These are phyloP conservation scores for Zoanthus sansibaricus DNA, from an alignment of 92 coral and sea anemone species.

Conservation along the genomic window DNA sequence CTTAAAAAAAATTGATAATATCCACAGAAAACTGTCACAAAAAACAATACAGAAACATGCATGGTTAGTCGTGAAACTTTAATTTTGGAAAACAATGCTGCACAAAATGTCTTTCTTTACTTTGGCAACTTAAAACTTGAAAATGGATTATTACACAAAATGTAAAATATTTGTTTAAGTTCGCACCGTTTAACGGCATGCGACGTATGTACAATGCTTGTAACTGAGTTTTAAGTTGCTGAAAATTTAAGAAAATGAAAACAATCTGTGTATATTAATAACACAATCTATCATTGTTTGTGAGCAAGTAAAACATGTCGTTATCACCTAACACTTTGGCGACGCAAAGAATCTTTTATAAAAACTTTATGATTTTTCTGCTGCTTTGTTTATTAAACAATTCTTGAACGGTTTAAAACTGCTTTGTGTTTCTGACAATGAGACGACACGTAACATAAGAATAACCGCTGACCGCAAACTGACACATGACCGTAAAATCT, in stretches of 20 bases:
- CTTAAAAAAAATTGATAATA: too few relatives aligned
- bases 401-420: not conserved
- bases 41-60: too few relatives aligned
- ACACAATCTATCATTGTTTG: too few relatives aligned
- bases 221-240: not conserved
- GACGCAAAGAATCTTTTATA: not conserved
- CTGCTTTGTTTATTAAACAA: not conserved
- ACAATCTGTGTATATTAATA: not conserved
- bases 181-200: not conserved
- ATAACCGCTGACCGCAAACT: constrained; percentile 2
- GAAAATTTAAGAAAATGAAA: not conserved
- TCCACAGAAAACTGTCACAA: too few relatives aligned
- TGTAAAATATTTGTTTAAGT: not conserved
- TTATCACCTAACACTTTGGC: too few relatives aligned
- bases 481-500: not conserved
- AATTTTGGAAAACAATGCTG: too few relatives aligned
- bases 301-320: too few relatives aligned
- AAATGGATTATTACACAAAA: not conserved
- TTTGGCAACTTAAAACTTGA: not conserved
- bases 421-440: not conserved
- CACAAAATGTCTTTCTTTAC: too few relatives aligned
- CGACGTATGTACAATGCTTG: not conserved
- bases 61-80: too few relatives aligned
- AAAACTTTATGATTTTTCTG: not conserved
- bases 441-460: not conserved